A percentile compares a stretch with the other conserved stretches of the same genome.
Evolutionary conservation across 2,888 invertebrate genomes (phyloP).

Genomic region (Sarcophaga variegata): DNA sequence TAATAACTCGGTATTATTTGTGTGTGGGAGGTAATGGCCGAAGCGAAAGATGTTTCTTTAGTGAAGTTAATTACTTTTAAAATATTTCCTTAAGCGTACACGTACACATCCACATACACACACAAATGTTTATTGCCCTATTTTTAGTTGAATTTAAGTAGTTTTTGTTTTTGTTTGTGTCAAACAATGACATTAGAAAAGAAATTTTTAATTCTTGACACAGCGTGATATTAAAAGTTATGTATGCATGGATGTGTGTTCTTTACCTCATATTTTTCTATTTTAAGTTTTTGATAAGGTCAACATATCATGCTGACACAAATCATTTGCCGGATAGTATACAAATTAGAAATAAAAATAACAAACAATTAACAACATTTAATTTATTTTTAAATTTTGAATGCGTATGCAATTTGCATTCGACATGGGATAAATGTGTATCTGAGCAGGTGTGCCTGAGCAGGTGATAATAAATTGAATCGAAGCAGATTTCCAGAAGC

Average conservation of each 20-base stretch:
- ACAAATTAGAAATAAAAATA: neutral
- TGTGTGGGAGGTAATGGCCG: too few species aligned
- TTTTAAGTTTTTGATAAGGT: neutral
- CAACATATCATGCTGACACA: neutral
- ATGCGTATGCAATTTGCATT: too few species aligned
- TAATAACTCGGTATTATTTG: too few species aligned
- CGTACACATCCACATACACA: conserved; percentile 5
- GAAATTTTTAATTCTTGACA: too few species aligned
- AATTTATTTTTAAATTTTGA: too few species aligned
- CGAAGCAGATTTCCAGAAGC: too few species aligned
- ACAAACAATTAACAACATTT: too few species aligned
- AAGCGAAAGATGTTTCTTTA: neutral
- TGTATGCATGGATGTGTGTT: neutral
- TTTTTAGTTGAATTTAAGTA: neutral
- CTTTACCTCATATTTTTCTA: neutral
- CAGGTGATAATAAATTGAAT: too few species aligned
- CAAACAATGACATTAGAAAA: neutral
- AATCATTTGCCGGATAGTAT: neutral
- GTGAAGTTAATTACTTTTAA: too few species aligned
- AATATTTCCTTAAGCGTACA: neutral
- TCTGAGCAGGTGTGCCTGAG: too few species aligned
- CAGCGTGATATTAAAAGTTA: too few species aligned
- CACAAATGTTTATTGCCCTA: neutral
- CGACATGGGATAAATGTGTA: too few species aligned
- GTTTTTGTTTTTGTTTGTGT: neutral